phyloP scores from a whole-genome alignment of 2,888 invertebrate genomes.

The Hydrotaea diabolus region DNA sequence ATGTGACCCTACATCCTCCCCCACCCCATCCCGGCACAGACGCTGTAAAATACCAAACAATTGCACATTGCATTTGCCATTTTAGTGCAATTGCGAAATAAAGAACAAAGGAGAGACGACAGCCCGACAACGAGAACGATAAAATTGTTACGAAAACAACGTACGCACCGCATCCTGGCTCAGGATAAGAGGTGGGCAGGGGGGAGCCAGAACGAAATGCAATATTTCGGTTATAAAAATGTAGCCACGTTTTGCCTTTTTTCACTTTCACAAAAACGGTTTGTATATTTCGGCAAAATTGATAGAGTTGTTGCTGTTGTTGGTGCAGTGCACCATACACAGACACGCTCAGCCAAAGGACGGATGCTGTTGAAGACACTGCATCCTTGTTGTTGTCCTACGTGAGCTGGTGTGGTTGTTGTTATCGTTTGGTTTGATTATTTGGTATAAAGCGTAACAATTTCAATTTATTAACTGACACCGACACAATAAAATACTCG shows the following conservation, averaged over 20 bases:
- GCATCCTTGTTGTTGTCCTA: conserved; percentile 35
- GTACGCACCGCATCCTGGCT: neutral
- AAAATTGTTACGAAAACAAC: neutral
- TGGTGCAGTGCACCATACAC: too few relatives aligned
- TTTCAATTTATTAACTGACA: conserved; percentile 65
- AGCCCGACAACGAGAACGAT: neutral
- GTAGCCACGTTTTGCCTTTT: conserved; percentile 33
- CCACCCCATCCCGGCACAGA: neutral
- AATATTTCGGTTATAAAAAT: conserved; percentile 25
- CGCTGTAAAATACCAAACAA: neutral
- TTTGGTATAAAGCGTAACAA: conserved; percentile 51
- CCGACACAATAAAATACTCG: conserved; percentile 50
- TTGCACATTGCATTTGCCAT: neutral
- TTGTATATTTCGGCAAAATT: conserved; percentile 19
- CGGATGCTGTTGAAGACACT: neutral
- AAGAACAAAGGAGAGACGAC: neutral
- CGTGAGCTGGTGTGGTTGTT: conserved; percentile 34
- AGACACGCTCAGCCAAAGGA: neutral
- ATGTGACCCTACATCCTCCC: neutral
- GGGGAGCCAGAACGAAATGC: neutral
- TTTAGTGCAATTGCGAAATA: conserved; percentile 13
- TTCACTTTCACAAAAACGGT: neutral
- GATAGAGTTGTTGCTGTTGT: conserved; percentile 12
- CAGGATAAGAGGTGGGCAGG: neutral
- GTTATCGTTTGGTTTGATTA: conserved; percentile 16